Base-by-base conservation (phyloP, 2,113 vertebrate species). In the Trogon melanurus region DNA sequence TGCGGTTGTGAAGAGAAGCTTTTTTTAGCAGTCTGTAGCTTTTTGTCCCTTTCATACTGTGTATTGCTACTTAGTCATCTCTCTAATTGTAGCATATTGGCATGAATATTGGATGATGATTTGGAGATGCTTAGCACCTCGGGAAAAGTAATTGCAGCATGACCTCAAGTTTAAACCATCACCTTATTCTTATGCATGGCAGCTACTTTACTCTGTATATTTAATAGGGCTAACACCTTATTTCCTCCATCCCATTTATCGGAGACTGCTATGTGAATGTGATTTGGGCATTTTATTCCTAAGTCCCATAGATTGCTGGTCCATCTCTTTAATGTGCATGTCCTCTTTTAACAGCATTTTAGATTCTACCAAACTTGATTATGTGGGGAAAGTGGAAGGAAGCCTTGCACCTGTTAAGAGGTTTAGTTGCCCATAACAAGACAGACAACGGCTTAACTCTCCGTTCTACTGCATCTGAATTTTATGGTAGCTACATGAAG, bases 41-140 rank as follows among this genome's bases (percentile, higher is more conserved):
- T 85, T 85, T 87, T 10, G 27, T 81, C 22, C 32, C 36, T 85
- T 11, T 1, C 15, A 2, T 17, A 50, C 48, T 44, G 16, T 45
- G 23, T 53, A 54, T 36, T 51, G 27, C 70, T 75, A 56, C 66
- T 92, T 79, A 84, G 69, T 74, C 69, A 48, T 51, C 47, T 82
- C 62, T 78, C n/a, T 94, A 95, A 95, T 87, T 89, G 91, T 29
- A 91, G 50, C 89, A 87, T 91, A 82, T 82, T 95, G 66, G 27
- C 87, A 92, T 96, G 95, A 95, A 94, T 96, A 95, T 86, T 84
- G 73, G 88, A 87, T 92, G 94, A 79, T 91, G 70, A 94, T 95
- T 82, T 95, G 81, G 57, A 96, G 78, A 89, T 76, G 74, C 53
- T 91, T 76, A 80, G n/a, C 75, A 90, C 47, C 72, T 91, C 84